Conservation (phyloP, 2,888 invertebrate genomes). For the Polymixis flavicincta region DNA sequence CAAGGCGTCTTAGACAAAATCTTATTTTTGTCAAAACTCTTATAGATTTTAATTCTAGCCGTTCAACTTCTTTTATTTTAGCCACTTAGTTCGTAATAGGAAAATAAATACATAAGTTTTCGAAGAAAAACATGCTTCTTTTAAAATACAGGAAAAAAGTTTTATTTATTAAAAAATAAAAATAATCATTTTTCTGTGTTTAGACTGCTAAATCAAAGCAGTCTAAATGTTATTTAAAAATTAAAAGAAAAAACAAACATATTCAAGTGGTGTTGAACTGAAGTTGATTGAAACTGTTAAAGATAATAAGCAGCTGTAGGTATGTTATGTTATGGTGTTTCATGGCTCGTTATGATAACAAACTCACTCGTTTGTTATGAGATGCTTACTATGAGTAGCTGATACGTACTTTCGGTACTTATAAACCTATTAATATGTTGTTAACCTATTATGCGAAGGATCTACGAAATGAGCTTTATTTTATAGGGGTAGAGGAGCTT, state of each 20-base stretch:
- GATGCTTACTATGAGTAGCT: conserved; percentile 37
- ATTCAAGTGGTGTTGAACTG: conserved; percentile 3
- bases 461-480: background rate
- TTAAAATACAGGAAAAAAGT: background rate
- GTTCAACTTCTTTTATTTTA: background rate
- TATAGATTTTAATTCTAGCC: background rate
- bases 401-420: conserved; percentile 26
- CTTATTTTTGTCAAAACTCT: background rate
- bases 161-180: background rate
- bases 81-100: background rate
- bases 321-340: conserved; percentile 30
- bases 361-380: conserved; percentile 37
- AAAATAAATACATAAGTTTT: background rate
- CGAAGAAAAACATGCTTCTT: background rate
- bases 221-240: background rate
- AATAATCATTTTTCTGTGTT: no score
- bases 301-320: conserved; percentile 37
- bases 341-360: conserved; percentile 53
- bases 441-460: conserved; percentile 21
- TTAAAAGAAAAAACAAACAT: conserved; percentile 4
- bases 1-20: background rate
- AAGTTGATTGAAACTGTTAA: conserved; percentile 44
- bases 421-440: conserved; percentile 40
- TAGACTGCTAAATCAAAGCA: no score
- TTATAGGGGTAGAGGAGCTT: no score